phyloP scores from a whole-genome alignment of 2,797 vertebrate species.

The Mallotus villosus region DNA sequence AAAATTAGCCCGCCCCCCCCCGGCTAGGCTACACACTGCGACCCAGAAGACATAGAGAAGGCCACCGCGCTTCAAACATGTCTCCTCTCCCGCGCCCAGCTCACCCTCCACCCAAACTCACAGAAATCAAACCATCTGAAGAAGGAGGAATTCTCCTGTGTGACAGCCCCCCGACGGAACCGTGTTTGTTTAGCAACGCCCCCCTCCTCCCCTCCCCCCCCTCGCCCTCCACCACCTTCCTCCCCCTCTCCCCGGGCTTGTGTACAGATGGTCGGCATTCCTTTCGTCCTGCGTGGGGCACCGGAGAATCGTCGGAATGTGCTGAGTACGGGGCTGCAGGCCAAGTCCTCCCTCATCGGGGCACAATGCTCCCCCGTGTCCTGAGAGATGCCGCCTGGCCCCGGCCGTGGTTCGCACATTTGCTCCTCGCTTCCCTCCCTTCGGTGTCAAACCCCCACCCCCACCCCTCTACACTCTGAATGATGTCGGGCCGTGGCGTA shows the following conservation, averaged over 20 bases:
- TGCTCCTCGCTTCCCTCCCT: constrained; percentile 3
- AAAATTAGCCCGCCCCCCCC: too few relatives aligned
- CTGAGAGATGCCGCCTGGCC: constrained; percentile 3
- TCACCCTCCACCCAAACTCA: neutral
- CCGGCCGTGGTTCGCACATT: constrained; percentile 26
- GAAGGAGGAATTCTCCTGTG: constrained; percentile 14
- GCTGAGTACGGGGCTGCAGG: constrained; percentile 24
- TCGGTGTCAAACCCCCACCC: constrained; percentile 8
- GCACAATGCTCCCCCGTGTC: constrained; percentile 25
- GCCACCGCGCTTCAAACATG: neutral
- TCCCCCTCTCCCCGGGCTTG: neutral
- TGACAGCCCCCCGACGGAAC: neutral
- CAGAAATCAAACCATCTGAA: neutral
- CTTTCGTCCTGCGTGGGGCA: constrained; percentile 35
- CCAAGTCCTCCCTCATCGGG: constrained; percentile 12
- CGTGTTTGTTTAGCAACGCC: constrained; percentile 19
- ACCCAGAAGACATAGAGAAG: neutral
- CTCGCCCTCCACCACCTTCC: neutral
- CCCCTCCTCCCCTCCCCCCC: neutral
- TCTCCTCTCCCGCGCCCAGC: neutral
- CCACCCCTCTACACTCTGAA: neutral
- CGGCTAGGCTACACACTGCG: neutral
- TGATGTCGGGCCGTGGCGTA: neutral
- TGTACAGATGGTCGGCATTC: constrained; percentile 45
- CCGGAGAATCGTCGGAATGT: constrained; percentile 44